Conservation (phyloP, 2,888 invertebrate genomes). For the Slavum lentiscoides region DNA sequence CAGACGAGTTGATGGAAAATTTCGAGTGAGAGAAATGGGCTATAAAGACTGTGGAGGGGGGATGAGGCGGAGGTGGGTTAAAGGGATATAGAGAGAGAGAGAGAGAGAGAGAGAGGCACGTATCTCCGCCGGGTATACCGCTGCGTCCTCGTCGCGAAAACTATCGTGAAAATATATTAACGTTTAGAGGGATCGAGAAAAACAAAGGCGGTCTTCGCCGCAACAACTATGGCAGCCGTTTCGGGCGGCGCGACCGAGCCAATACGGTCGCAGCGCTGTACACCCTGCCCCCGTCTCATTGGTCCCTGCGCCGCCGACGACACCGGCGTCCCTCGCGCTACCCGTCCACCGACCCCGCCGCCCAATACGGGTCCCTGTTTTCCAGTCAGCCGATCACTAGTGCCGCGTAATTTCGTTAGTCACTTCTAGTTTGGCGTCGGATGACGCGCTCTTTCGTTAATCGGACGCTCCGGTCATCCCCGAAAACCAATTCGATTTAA, state of each 20-base stretch:
- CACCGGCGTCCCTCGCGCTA: neutral
- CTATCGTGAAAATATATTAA: slow-evolving; percentile 27
- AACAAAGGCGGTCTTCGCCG: slow-evolving; percentile 43
- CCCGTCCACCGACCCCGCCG: slow-evolving; percentile 25
- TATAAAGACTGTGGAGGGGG: too few species aligned
- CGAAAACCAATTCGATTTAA: slow-evolving; percentile 54
- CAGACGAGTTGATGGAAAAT: slow-evolving; percentile 35
- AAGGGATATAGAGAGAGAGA: too few species aligned
- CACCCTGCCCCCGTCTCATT: slow-evolving; percentile 47
- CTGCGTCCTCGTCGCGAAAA: slow-evolving; percentile 10
- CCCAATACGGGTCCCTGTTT: slow-evolving; percentile 38
- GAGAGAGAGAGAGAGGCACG: too few species aligned
- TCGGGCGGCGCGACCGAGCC: slow-evolving; percentile 27
- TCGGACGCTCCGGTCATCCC: slow-evolving; percentile 52
- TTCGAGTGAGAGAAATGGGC: neutral
- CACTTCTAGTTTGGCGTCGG: slow-evolving; percentile 68
- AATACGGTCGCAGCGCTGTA: slow-evolving; percentile 42
- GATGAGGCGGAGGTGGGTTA: too few species aligned
- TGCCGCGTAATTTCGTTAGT: slow-evolving; percentile 66
- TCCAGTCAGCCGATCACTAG: slow-evolving; percentile 49
- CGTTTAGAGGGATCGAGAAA: slow-evolving; percentile 38
- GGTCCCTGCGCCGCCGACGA: slow-evolving; percentile 41
- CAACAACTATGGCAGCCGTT: slow-evolving; percentile 43
- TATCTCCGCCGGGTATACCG: too few species aligned
- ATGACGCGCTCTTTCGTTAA: slow-evolving; percentile 60